phyloP scores from a whole-genome alignment of 2,888 invertebrate species.

The Chaitophorus viminalis region DNA sequence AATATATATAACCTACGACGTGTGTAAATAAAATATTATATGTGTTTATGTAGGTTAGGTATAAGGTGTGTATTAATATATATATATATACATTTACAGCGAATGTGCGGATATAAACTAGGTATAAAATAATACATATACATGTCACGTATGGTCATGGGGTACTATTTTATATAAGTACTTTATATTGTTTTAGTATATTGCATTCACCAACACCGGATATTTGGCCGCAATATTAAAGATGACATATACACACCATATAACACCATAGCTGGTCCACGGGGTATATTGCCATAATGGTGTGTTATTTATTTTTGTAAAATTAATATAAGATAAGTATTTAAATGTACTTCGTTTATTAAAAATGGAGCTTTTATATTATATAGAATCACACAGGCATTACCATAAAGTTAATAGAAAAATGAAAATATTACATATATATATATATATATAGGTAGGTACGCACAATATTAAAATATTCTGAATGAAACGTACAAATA shows the following conservation, averaged over 20 bases:
- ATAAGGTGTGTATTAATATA: background rate
- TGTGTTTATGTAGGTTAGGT: background rate
- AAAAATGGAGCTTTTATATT: background rate
- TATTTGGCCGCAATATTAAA: background rate
- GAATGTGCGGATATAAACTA: background rate
- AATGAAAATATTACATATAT: background rate
- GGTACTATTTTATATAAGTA: background rate
- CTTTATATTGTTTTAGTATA: background rate
- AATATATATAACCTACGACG: background rate
- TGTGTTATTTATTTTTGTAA: background rate
- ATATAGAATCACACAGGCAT: background rate
- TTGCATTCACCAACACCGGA: background rate
- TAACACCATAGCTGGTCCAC: background rate
- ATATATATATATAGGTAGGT: no score
- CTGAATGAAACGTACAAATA: no score
- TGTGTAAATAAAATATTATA: background rate
- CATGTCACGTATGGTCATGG: background rate
- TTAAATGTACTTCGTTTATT: background rate
- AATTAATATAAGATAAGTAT: background rate
- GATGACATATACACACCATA: background rate
- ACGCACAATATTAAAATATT: no score
- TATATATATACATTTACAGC: background rate
- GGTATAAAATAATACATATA: background rate
- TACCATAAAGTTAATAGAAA: background rate
- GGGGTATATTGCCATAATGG: background rate